Percentiles rank a stretch among this genome's conserved stretches.
Conservation (phyloP, 2,113 vertebrate species). For the Heloderma charlesbogerti region DNA sequence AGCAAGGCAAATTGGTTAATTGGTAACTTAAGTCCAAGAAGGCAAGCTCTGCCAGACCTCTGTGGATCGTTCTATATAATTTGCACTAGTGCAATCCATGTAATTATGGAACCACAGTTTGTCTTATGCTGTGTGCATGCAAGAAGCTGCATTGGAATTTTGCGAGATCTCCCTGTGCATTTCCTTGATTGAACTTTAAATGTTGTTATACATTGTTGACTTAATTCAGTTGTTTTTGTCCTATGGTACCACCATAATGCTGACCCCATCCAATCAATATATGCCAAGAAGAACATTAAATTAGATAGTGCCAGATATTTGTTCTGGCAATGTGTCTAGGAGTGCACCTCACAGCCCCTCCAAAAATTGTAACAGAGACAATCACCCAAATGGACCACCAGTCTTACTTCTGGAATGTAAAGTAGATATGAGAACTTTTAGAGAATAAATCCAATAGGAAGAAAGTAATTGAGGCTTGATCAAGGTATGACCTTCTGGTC, state of each 20-base stretch:
- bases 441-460: too few species aligned
- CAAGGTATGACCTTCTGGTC: too few species aligned
- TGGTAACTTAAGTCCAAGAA: background rate
- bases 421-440: too few species aligned
- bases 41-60: background rate
- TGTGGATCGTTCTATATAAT: background rate
- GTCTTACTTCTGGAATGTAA: too few species aligned
- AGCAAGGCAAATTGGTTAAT: background rate
- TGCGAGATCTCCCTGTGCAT: background rate
- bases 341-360: background rate
- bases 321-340: background rate
- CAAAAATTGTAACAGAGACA: too few species aligned
- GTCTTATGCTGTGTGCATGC: background rate
- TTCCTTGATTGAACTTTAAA: background rate
- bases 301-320: conserved; percentile 13
- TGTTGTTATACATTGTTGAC: background rate
- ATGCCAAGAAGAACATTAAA: conserved; percentile 22
- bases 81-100: background rate
- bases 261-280: conserved; percentile 13
- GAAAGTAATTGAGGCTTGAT: too few species aligned
- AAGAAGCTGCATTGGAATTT: background rate
- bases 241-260: background rate
- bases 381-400: too few species aligned
- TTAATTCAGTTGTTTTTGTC: background rate
- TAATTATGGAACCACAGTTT: background rate